Conservation (phyloP, 2,113 vertebrate genomes). For the Asarcornis scutulata region DNA sequence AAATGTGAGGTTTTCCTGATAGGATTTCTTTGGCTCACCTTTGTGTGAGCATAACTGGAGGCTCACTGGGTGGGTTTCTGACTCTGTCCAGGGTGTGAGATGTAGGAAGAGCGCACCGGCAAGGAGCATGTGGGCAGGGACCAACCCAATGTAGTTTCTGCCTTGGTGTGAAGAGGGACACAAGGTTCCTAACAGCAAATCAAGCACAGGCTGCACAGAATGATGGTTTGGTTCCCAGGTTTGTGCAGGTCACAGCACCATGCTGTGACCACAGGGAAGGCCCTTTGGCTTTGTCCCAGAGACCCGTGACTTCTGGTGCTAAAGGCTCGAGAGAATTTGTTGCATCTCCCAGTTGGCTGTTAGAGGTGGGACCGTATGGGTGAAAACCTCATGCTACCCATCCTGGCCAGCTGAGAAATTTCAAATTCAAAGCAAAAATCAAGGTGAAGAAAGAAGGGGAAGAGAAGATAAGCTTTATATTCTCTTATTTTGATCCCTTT, state of each 20-base stretch:
- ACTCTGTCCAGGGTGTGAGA: background rate
- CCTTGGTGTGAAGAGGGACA: background rate
- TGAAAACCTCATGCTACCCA: background rate
- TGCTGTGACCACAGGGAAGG: background rate
- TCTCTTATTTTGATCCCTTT: background rate
- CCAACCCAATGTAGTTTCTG: background rate
- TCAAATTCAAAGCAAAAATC: background rate
- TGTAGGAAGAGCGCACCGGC: background rate
- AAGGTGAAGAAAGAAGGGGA: background rate
- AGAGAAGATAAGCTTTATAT: background rate
- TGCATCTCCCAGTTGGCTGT: background rate
- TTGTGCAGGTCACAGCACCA: background rate
- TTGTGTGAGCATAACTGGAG: background rate
- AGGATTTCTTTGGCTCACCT: background rate
- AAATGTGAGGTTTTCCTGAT: background rate
- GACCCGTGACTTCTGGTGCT: background rate
- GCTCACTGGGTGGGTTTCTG: too few species aligned
- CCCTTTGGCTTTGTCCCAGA: background rate
- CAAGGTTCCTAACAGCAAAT: background rate
- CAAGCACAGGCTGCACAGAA: background rate
- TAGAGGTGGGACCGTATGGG: background rate
- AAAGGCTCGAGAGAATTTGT: background rate
- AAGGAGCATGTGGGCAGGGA: background rate
- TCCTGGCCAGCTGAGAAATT: background rate
- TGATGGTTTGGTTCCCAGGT: background rate